Percentiles rank a stretch among this genome's conserved stretches.
Evolutionary conservation across 2,797 vertebrate species (phyloP).

Genomic region (Fistularia tabacaria): DNA sequence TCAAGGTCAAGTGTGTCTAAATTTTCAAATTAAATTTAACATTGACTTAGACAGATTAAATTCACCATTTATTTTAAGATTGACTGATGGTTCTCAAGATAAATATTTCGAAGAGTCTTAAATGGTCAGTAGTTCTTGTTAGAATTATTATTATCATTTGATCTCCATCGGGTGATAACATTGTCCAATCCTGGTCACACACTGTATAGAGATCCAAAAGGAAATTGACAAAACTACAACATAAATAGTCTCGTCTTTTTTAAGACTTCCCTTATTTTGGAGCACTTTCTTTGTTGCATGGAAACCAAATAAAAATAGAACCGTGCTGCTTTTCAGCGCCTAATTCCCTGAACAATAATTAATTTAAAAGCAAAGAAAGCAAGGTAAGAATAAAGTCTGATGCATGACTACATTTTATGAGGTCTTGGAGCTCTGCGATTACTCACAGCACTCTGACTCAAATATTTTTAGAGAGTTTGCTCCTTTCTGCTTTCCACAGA

Average conservation of each 20-base stretch:
- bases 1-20: too few relatives aligned
- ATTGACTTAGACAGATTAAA: too few relatives aligned
- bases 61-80: too few relatives aligned
- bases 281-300: slow-evolving; percentile 28
- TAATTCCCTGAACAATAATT: slow-evolving; percentile 39
- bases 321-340: slow-evolving; percentile 34
- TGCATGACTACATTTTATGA: slow-evolving; percentile 46
- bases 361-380: slow-evolving; percentile 30
- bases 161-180: too few relatives aligned
- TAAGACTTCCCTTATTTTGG: slow-evolving; percentile 18
- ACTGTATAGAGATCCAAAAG: slow-evolving; percentile 13
- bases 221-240: slow-evolving; percentile 35
- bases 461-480: slow-evolving; percentile 27
- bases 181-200: background rate
- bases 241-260: slow-evolving; percentile 33
- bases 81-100: too few relatives aligned
- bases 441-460: slow-evolving; percentile 23
- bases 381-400: slow-evolving; percentile 29
- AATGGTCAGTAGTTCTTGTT: too few relatives aligned
- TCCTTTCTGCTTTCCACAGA: slow-evolving; percentile 69
- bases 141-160: too few relatives aligned
- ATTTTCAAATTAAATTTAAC: too few relatives aligned
- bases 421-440: slow-evolving; percentile 24
- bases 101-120: too few relatives aligned
- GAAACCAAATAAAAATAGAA: slow-evolving; percentile 49